Conservation (phyloP, 2,888 invertebrate genomes). For the Dioctria rufipes region DNA sequence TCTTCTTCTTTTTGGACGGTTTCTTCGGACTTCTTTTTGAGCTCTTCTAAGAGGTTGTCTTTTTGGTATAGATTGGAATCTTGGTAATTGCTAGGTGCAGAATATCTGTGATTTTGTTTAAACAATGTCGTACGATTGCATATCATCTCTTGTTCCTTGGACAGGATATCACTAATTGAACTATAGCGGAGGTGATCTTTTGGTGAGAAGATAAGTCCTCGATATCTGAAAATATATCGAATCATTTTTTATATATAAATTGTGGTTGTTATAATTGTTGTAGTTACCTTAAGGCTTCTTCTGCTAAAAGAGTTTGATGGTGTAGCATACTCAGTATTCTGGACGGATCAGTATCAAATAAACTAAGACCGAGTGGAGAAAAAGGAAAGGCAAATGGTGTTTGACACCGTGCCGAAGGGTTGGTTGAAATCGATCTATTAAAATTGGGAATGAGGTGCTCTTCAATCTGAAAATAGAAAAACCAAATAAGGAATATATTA, state of each 20-base stretch:
- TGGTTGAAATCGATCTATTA: conserved; percentile 60
- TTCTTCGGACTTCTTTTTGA: conserved; percentile 63
- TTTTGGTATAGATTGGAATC: conserved; percentile 61
- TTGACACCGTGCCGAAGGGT: conserved; percentile 68
- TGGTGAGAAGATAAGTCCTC: conserved; percentile 68
- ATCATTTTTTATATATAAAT: not conserved
- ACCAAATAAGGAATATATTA: too few relatives aligned
- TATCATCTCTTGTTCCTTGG: conserved; percentile 68
- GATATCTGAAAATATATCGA: conserved; percentile 64
- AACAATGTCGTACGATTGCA: conserved; percentile 56
- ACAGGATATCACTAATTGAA: conserved; percentile 69
- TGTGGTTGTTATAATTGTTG: not conserved
- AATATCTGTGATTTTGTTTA: conserved; percentile 55
- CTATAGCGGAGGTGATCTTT: conserved; percentile 69
- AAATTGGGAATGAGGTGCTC: conserved; percentile 61
- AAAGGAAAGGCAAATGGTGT: conserved; percentile 76
- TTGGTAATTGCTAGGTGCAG: conserved; percentile 62
- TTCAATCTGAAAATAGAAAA: conserved; percentile 56
- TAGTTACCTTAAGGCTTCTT: conserved; percentile 70
- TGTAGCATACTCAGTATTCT: conserved; percentile 74
- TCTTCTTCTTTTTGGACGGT: conserved; percentile 64
- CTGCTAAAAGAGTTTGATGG: conserved; percentile 71
- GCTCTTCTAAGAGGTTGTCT: conserved; percentile 62
- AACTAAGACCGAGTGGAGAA: conserved; percentile 71
- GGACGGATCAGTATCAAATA: conserved; percentile 73